phyloP scores from a whole-genome alignment of 2,113 vertebrate species.

The Pluvialis apricaria region DNA sequence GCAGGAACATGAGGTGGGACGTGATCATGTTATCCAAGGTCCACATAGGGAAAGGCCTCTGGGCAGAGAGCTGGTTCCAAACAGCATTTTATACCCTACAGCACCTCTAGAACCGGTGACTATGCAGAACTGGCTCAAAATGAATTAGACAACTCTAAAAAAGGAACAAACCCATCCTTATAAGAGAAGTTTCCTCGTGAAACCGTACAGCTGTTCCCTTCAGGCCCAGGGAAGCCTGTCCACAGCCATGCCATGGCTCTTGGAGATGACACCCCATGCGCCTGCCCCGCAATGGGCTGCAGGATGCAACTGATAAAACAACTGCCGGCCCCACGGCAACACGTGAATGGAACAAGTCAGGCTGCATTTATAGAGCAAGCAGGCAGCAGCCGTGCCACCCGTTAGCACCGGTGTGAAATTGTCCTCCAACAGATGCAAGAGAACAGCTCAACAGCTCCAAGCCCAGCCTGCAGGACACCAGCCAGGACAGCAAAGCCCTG shows the following conservation, averaged over 20 bases:
- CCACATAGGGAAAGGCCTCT: neutral
- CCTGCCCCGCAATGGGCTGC: neutral
- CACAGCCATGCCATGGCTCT: accelerated
- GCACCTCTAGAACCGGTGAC: neutral
- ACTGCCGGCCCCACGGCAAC: accelerated
- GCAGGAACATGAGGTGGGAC: accelerated
- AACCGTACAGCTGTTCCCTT: neutral
- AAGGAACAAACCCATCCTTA: neutral
- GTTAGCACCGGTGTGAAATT: accelerated
- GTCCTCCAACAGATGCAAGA: accelerated
- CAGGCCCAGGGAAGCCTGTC: neutral
- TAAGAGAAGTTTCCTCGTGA: neutral
- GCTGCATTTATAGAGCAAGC: neutral
- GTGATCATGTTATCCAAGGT: accelerated
- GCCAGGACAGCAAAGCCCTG: neutral
- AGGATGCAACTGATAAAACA: neutral
- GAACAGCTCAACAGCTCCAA: accelerated
- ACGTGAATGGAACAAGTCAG: accelerated
- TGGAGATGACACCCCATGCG: neutral
- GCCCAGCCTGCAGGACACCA: neutral
- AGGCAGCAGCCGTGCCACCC: accelerated
- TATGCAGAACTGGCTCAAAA: neutral
- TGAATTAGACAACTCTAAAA: neutral
- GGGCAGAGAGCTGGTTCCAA: neutral
- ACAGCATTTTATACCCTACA: neutral